phyloP scores from a whole-genome alignment of 2,888 invertebrate genomes.

The Erpobdella octoculata region DNA sequence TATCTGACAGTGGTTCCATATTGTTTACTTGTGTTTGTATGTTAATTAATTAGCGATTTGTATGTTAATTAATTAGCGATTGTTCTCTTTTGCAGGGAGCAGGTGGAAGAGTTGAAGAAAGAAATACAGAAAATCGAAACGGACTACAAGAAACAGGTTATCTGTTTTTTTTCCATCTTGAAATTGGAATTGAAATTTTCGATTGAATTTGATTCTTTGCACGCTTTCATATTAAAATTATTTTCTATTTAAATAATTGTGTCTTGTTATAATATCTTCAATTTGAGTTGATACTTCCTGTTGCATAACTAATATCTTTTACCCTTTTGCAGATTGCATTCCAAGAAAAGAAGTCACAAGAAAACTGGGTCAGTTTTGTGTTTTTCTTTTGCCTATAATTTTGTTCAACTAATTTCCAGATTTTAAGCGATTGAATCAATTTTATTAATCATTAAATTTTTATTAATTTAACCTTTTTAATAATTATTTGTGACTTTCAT shows the following conservation, averaged over 20 bases:
- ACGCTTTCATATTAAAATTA: too few species aligned
- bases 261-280: background rate
- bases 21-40: background rate
- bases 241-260: background rate
- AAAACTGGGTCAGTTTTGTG: conserved; percentile 8
- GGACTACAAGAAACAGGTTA: background rate
- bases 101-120: background rate
- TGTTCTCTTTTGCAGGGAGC: too few species aligned
- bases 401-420: too few species aligned
- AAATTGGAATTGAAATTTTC: too few species aligned
- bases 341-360: conserved; percentile 12
- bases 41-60: background rate
- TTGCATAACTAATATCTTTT: background rate
- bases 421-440: too few species aligned
- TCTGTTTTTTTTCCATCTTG: too few species aligned
- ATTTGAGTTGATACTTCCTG: background rate
- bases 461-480: background rate
- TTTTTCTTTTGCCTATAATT: background rate
- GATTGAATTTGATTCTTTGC: too few species aligned
- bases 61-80: background rate
- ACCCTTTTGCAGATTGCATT: conserved; percentile 11
- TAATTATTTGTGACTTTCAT: background rate
- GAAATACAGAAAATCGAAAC: background rate
- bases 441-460: too few species aligned
- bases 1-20: background rate